Conservation (phyloP, 2,113 vertebrate genomes). For the Colistium nudipinnis region DNA sequence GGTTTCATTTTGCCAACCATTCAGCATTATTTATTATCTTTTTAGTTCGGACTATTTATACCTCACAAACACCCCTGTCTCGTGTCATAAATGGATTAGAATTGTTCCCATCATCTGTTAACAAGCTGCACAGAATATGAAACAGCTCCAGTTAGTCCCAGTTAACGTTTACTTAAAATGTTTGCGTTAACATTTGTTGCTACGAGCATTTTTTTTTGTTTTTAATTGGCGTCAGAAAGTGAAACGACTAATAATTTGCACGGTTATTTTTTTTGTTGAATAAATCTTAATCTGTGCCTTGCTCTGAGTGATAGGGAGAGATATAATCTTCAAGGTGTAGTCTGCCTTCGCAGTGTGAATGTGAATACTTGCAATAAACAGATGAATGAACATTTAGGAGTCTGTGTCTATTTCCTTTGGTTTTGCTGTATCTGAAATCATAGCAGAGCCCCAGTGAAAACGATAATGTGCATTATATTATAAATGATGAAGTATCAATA, state of each 20-base stretch:
- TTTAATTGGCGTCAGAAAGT: constrained; percentile 17
- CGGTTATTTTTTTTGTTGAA: constrained; percentile 14
- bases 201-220: constrained; percentile 2
- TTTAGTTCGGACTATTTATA: constrained; percentile 43
- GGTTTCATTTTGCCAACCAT: constrained; percentile 51
- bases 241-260: constrained; percentile 22
- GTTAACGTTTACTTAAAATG: neutral
- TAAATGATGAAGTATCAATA: too few relatives aligned
- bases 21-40: constrained; percentile 62
- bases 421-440: too few relatives aligned
- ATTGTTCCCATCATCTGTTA: constrained; percentile 22
- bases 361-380: constrained; percentile 41
- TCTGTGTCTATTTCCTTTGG: neutral
- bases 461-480: too few relatives aligned
- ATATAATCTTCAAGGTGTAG: neutral
- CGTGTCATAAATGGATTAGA: neutral
- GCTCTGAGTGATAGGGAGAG: constrained; percentile 18
- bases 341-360: constrained; percentile 22
- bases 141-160: constrained; percentile 22
- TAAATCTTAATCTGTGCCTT: constrained; percentile 58
- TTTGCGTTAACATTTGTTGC: constrained; percentile 9
- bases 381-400: neutral
- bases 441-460: too few relatives aligned
- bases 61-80: constrained; percentile 17
- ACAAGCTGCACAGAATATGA: constrained; percentile 45